Evolutionary conservation across 2,888 invertebrate species (phyloP), one percentile per base, ranked within the genome.

Genomic region (Eulithis testata): DNA sequence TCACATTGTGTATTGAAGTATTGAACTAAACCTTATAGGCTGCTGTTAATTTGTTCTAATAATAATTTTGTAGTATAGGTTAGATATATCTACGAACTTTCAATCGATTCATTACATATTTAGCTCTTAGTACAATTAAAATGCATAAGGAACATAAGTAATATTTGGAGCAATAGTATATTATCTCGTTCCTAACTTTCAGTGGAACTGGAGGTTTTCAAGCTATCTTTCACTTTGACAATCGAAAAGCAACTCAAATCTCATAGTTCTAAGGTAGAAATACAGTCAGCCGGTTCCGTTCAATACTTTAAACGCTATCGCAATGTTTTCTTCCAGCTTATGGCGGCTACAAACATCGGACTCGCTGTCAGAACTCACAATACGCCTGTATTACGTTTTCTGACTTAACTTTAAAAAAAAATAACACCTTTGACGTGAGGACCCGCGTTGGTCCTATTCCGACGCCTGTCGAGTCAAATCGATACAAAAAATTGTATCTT

Each of bases 251-350:
- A 44, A 52, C 36, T 36, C 43, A 50, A 50, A 31, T 14, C 0
- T 11, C 0, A 56, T 56, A 44, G 51, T 45, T 37, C 36, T 50
- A 69, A 56, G 75, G 79, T 76, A 74, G 52, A 65, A 67, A 56
- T 43, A 56, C 45, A 65, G 68, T 66, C 73, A 72, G 60, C 72
- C 69, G 55, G 88, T 90, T 87, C 82, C 84, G 83, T 87, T 87
- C 84, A 84, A 87, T 84, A 86, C 87, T 85, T 84, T 82, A 83
- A 77, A 69, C 66, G 66, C 80, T 85, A 69, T 83, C 78, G 76
- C 74, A 66, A 87, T 79, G 70, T 91, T 89, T 93, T 89, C 87
- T 93, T 93, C 87, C 93, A 93, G 93, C 88, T 82, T 4, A 80
- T 78, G 80, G 78, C 77, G 83, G 76, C 81, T 76, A 73, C 82